A percentile compares a stretch with the other conserved stretches of the same genome.
Evolutionary conservation across 2,797 vertebrate species (phyloP).

Genomic region (Hylomyscus alleni): DNA sequence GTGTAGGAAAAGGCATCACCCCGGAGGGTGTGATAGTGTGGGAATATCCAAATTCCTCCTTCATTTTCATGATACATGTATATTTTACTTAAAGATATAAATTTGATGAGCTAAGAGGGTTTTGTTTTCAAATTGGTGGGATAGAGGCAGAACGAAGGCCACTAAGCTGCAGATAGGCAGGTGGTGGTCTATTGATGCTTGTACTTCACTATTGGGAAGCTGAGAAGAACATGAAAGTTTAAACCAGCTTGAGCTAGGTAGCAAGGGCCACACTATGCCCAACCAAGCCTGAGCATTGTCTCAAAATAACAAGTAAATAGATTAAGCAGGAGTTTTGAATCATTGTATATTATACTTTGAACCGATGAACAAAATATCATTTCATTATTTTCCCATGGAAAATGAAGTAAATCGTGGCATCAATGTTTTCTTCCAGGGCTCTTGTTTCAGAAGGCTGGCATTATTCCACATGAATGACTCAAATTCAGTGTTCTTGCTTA

Average conservation of each 20-base stretch:
- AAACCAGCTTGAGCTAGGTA: background rate
- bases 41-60: background rate
- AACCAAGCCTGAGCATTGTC: background rate
- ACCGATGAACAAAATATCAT: background rate
- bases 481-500: slow-evolving; percentile 1
- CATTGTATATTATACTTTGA: background rate
- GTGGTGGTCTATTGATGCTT: no score
- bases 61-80: background rate
- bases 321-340: background rate
- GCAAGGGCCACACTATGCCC: background rate
- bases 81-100: slow-evolving; percentile 38
- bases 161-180: background rate
- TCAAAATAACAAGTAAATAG: background rate
- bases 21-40: background rate
- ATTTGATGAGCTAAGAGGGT: background rate
- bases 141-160: background rate
- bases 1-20: accelerated
- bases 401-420: background rate
- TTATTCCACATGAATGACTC: background rate
- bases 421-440: background rate
- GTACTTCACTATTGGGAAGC: no score
- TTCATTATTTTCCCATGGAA: background rate
- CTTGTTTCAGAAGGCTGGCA: background rate
- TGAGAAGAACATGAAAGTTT: background rate
- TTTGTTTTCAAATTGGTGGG: slow-evolving; percentile 40